Evolutionary conservation across 2,113 vertebrate genomes (phyloP), one percentile per base, ranked within the genome.

Genomic region (Thamnophis sirtalis): DNA sequence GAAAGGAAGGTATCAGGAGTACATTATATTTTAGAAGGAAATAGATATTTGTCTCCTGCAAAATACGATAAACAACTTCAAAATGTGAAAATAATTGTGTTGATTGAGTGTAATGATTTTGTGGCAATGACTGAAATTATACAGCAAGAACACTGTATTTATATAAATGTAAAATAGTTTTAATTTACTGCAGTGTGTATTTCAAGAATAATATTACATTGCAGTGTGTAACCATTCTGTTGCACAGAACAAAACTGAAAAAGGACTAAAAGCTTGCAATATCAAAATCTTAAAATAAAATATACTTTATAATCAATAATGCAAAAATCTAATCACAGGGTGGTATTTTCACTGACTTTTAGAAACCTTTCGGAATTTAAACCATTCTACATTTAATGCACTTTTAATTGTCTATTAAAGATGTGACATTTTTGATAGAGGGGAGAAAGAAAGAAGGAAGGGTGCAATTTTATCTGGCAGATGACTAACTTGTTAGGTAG

Each of bases 271-370:
- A 96, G 95, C 95, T 95, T 95, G 96, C 95, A 96, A 95, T 96
- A 96, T 96, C 95, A 94, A 53, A 95, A 95, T 92, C 95, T 88
- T 96, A 95, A 80, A 80, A 95, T 96, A 95, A 97, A 96, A 93
- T 93, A 95, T 95, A 95, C 95, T 96, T 96, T 96, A 96, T 96
- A 96, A 97, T 96, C 96, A 96, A 50, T 96, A 96, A 96, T 95
- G 95, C 96, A 96, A 95, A 96, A 96, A 97, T 96, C 96, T 97
- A 96, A 96, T 96, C 96, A 97, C 95, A 96, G 96, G 96, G 96
- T 97, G 96, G 95, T 96, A 96, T 96, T 97, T 96, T 96, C 96
- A 97, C 96, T 96, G 95, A 96, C 96, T 96, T 97, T 95, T 96
- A 94, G 94, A 96, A 96, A 96, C 95, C 92, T 96, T 95, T 96